Percentiles rank a stretch among this genome's conserved stretches.
Conservation (phyloP, 2,113 vertebrate genomes). For the Toxostoma redivivum region DNA sequence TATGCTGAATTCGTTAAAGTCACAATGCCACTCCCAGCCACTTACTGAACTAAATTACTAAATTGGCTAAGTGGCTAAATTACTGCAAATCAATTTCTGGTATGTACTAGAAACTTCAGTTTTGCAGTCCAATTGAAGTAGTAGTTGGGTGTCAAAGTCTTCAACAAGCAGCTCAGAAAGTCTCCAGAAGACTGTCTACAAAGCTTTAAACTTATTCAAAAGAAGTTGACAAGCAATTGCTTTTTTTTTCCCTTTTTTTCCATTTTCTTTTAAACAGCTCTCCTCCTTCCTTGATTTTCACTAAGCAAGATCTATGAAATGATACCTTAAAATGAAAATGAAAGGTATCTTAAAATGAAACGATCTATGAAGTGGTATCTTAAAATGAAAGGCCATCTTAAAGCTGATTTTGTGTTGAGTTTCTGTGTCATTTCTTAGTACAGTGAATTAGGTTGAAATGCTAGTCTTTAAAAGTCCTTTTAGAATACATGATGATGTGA, state of each 20-base stretch:
- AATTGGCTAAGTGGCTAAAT: background rate
- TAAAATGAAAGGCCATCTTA: background rate
- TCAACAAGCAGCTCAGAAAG: background rate
- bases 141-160: background rate
- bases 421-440: background rate
- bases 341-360: background rate
- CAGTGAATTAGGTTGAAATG: background rate
- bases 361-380: background rate
- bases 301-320: background rate
- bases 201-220: background rate
- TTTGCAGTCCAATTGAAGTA: background rate
- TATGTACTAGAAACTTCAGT: background rate
- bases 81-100: background rate
- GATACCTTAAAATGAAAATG: background rate
- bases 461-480: background rate
- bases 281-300: background rate
- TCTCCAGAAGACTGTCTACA: background rate
- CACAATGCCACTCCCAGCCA: background rate
- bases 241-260: background rate
- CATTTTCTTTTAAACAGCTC: rapidly evolving
- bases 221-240: background rate
- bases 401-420: background rate
- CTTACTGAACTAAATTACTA: background rate
- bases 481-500: background rate
- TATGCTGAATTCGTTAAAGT: background rate